These are phyloP conservation scores for Syndactyla subalaris DNA, from an alignment of 2,797 vertebrate species.

Conservation along the genomic window DNA sequence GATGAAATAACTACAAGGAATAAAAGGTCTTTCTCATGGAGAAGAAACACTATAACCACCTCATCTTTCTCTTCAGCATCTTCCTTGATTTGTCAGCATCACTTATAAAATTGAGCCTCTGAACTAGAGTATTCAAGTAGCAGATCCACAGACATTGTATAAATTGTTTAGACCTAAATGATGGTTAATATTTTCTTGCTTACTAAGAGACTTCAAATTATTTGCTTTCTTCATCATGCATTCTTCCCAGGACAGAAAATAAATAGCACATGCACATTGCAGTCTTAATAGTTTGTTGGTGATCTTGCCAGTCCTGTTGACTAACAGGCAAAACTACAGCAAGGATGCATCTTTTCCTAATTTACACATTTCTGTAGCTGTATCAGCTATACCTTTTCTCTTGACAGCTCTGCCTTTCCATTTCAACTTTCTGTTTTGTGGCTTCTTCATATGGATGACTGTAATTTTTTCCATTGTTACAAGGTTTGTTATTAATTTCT, in stretches of 20 bases:
- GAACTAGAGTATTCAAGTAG: not conserved
- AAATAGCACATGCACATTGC: not conserved
- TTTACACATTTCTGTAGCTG: not conserved
- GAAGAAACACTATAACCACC: not conserved
- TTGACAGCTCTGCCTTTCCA: not conserved
- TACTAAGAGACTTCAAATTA: not conserved
- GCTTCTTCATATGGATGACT: not conserved
- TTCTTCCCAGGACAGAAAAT: not conserved
- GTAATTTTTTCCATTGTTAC: not conserved
- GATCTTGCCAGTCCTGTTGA: not conserved
- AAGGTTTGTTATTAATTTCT: not conserved
- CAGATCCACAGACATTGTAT: not conserved
- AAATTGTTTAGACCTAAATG: not conserved
- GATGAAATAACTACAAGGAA: not conserved
- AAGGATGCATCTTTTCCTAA: not conserved
- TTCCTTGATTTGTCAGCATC: not conserved
- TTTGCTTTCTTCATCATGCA: not conserved
- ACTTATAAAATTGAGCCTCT: not conserved
- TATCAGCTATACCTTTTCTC: not conserved
- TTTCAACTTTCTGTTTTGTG: not conserved
- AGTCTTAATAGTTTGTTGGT: not conserved
- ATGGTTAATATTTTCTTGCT: not conserved
- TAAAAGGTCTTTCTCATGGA: not conserved
- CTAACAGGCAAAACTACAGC: not conserved
- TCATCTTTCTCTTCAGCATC: not conserved